A percentile compares a stretch with the other conserved stretches of the same genome.
Conservation (phyloP, 2,888 invertebrate species). For the Clostera curtula region DNA sequence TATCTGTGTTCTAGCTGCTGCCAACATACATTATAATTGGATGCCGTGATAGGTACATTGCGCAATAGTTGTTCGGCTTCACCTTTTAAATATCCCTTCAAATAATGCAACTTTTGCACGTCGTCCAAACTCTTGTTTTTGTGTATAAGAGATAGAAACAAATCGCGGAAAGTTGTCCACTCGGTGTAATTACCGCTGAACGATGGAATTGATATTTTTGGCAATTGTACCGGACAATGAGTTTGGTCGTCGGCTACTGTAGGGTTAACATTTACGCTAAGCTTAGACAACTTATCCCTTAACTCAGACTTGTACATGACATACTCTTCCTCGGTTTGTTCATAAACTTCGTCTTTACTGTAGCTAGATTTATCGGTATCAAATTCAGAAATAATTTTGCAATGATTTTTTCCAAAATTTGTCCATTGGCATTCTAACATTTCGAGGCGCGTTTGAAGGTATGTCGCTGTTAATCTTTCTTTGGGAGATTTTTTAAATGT, state of each 20-base stretch:
- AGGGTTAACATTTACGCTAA: background rate
- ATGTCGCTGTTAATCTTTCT: background rate
- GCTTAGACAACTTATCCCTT: background rate
- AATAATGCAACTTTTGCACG: too few species aligned
- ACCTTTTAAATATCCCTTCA: too few species aligned
- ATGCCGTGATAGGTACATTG: too few species aligned
- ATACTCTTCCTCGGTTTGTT: constrained; percentile 1
- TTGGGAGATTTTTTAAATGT: constrained; percentile 4
- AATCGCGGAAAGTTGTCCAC: too few species aligned
- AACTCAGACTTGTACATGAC: constrained; percentile 1
- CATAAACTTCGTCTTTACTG: background rate
- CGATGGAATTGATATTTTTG: too few species aligned
- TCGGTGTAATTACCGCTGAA: too few species aligned
- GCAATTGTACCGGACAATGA: background rate
- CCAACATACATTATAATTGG: too few species aligned
- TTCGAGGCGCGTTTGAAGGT: too few species aligned
- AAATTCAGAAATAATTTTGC: background rate
- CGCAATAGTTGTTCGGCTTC: too few species aligned
- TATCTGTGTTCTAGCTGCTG: too few species aligned
- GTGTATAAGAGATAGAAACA: too few species aligned
- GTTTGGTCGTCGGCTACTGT: background rate
- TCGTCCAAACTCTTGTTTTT: too few species aligned
- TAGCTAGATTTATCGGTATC: background rate
- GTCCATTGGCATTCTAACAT: constrained; percentile 3
- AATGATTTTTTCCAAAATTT: background rate